These are phyloP conservation scores for Leptinotarsa juncta DNA, from an alignment of 2,888 invertebrate genomes.

Conservation along the genomic window DNA sequence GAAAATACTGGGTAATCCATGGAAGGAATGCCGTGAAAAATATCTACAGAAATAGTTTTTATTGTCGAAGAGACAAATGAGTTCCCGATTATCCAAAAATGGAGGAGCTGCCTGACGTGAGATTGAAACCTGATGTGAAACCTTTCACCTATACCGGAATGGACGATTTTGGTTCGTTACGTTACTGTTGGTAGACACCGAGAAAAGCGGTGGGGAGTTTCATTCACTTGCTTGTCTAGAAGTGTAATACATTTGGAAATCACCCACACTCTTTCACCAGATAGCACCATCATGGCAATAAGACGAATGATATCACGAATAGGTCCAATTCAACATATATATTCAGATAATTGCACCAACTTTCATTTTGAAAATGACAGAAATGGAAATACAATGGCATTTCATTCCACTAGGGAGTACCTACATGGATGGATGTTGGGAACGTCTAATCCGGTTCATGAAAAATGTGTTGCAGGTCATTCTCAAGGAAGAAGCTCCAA, in stretches of 20 bases:
- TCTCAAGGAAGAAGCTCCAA: background rate
- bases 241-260: slow-evolving; percentile 26
- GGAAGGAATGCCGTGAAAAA: background rate
- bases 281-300: slow-evolving; percentile 20
- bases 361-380: background rate
- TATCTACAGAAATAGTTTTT: no score
- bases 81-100: background rate
- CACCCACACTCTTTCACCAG: slow-evolving; percentile 18
- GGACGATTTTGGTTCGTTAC: background rate
- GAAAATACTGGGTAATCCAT: slow-evolving; percentile 2
- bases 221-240: slow-evolving; percentile 19
- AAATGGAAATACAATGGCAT: slow-evolving; percentile 3
- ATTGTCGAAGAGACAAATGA: no score
- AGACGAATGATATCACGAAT: slow-evolving; percentile 6
- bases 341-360: background rate
- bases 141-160: background rate
- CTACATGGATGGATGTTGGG: slow-evolving; percentile 23
- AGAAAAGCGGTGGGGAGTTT: slow-evolving; percentile 15
- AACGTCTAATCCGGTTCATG: slow-evolving; percentile 10
- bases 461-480: slow-evolving; percentile 14
- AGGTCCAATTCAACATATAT: slow-evolving; percentile 3
- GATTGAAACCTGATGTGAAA: background rate
- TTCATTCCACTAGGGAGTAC: slow-evolving; percentile 9
- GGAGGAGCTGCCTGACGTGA: background rate
- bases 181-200: background rate